phyloP scores from a whole-genome alignment of 2,113 vertebrate genomes.

The Hemibagrus wyckioides region DNA sequence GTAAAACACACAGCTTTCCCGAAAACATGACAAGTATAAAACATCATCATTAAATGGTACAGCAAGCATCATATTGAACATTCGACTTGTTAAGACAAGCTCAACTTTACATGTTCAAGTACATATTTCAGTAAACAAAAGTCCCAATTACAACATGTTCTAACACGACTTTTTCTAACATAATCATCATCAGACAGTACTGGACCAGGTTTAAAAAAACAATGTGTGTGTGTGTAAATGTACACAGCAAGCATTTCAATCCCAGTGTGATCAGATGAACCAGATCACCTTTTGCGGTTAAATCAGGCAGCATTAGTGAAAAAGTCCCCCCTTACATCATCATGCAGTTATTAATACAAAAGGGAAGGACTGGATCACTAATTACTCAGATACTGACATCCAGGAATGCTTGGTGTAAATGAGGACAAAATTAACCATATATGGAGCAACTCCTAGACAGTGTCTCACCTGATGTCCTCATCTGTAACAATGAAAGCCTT shows the following conservation, averaged over 20 bases:
- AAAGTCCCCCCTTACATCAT: background rate
- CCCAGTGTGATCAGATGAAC: background rate
- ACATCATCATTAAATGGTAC: background rate
- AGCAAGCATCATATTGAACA: background rate
- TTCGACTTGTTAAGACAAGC: background rate
- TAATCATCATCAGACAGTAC: background rate
- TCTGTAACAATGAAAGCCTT: conserved; percentile 98
- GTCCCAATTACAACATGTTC: too few relatives aligned
- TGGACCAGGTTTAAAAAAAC: background rate
- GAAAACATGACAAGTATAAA: background rate
- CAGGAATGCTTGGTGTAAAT: background rate
- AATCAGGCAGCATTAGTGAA: background rate
- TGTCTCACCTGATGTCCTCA: conserved; percentile 90
- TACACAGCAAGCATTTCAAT: background rate
- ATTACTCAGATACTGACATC: background rate
- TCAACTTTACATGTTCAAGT: too few relatives aligned
- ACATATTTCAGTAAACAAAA: too few relatives aligned
- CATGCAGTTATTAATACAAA: background rate
- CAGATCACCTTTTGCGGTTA: background rate
- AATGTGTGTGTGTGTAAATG: background rate
- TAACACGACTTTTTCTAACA: too few relatives aligned
- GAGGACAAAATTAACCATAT: background rate
- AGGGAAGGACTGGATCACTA: background rate
- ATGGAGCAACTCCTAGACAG: background rate
- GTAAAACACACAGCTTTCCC: background rate